A percentile compares a stretch with the other conserved stretches of the same genome.
These are phyloP conservation scores for Steatornis caripensis DNA, from an alignment of 2,113 vertebrate species.

Conservation along the genomic window DNA sequence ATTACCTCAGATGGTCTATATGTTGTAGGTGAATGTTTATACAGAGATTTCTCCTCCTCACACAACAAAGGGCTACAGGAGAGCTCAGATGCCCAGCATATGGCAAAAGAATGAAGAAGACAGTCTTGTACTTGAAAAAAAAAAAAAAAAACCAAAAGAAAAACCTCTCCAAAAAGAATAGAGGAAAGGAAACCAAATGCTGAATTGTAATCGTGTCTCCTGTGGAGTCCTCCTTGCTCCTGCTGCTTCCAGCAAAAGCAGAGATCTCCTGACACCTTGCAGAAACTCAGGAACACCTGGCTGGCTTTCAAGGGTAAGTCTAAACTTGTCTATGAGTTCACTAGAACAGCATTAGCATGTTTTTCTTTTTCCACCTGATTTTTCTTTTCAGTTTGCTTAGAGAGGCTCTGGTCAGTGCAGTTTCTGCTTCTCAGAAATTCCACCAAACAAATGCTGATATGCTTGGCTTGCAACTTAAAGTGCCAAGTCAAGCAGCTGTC, in stretches of 20 bases:
- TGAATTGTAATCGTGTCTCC: background rate
- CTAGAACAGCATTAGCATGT: background rate
- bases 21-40: background rate
- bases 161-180: background rate
- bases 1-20: background rate
- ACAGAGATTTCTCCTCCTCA: background rate
- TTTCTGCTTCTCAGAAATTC: background rate
- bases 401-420: background rate
- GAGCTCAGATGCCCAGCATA: background rate
- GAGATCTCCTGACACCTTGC: background rate
- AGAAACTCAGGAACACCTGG: background rate
- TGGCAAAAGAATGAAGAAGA: background rate
- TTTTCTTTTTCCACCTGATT: background rate
- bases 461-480: background rate
- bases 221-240: background rate
- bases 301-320: background rate
- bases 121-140: background rate
- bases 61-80: background rate
- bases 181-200: background rate
- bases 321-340: background rate
- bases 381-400: background rate
- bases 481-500: constrained; percentile 28
- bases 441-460: background rate
- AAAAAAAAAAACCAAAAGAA: background rate
- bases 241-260: background rate